phyloP scores from a whole-genome alignment of 2,888 invertebrate species.

The Drosophila ustulata region DNA sequence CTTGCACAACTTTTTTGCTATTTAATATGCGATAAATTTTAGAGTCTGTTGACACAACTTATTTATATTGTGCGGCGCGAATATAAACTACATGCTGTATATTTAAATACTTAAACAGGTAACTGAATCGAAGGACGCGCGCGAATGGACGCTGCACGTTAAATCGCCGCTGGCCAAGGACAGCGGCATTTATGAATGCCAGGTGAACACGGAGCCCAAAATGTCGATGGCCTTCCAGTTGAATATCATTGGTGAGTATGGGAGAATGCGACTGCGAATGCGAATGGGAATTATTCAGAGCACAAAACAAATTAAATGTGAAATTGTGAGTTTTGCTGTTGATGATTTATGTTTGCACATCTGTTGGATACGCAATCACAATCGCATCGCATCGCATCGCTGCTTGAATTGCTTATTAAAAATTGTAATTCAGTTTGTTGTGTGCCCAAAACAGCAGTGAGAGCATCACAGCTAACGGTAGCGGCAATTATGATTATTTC shows the following conservation, averaged over 20 bases:
- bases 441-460: constrained; percentile 20
- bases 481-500: constrained; percentile 64
- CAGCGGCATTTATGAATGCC: constrained; percentile 89
- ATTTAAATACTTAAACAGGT: constrained; percentile 68
- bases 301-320: constrained; percentile 13
- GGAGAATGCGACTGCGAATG: neutral
- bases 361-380: constrained; percentile 11
- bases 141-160: constrained; percentile 95
- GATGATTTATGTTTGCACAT: constrained; percentile 27
- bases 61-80: neutral
- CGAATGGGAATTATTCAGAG: constrained; percentile 4
- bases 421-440: constrained; percentile 53
- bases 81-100: neutral
- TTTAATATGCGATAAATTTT: constrained; percentile 1
- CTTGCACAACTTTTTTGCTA: neutral
- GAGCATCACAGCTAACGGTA: constrained; percentile 1
- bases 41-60: neutral
- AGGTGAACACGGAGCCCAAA: constrained; percentile 92
- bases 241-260: constrained; percentile 92
- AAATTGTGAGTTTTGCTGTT: constrained; percentile 14
- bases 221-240: constrained; percentile 94
- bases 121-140: constrained; percentile 89
- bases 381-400: neutral
- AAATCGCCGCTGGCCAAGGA: constrained; percentile 94
- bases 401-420: constrained; percentile 44